Evolutionary conservation across 2,888 invertebrate genomes (phyloP).

Genomic region (Lithophane leautieri): DNA sequence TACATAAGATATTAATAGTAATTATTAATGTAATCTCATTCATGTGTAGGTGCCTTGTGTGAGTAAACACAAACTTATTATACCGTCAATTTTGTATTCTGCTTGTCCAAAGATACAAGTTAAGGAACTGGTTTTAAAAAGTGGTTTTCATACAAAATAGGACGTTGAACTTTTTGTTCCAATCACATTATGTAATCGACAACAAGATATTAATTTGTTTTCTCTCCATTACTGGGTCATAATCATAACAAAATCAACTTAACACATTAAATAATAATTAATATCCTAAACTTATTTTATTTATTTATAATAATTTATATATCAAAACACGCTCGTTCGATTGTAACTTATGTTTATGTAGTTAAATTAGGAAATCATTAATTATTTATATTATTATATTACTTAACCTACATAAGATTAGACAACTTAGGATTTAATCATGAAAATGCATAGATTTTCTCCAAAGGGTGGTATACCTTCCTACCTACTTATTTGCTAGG

Average conservation of each 20-base stretch:
- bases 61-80: slow-evolving; percentile 69
- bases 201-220: slow-evolving; percentile 80
- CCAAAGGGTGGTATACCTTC: slow-evolving; percentile 5
- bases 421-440: slow-evolving; percentile 1
- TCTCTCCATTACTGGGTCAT: slow-evolving; percentile 75
- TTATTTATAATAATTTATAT: slow-evolving; percentile 22
- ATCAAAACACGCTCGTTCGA: slow-evolving; percentile 9
- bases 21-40: slow-evolving; percentile 64
- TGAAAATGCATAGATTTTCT: slow-evolving; percentile 39
- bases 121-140: slow-evolving; percentile 85
- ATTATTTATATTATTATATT: slow-evolving; percentile 14
- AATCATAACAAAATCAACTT: slow-evolving; percentile 60
- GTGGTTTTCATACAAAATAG: slow-evolving; percentile 86
- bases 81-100: slow-evolving; percentile 72
- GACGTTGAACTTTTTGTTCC: slow-evolving; percentile 86
- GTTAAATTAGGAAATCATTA: slow-evolving; percentile 31
- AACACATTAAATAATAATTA: slow-evolving; percentile 37
- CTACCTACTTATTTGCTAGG: neutral
- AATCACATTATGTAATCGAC: slow-evolving; percentile 80
- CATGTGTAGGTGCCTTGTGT: slow-evolving; percentile 59
- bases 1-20: slow-evolving; percentile 63
- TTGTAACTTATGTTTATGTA: neutral
- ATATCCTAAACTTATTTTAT: slow-evolving; percentile 41
- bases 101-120: slow-evolving; percentile 77
- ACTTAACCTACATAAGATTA: slow-evolving; percentile 8